Conservation (phyloP, 2,888 invertebrate genomes). For the Trachelus troglodyta region DNA sequence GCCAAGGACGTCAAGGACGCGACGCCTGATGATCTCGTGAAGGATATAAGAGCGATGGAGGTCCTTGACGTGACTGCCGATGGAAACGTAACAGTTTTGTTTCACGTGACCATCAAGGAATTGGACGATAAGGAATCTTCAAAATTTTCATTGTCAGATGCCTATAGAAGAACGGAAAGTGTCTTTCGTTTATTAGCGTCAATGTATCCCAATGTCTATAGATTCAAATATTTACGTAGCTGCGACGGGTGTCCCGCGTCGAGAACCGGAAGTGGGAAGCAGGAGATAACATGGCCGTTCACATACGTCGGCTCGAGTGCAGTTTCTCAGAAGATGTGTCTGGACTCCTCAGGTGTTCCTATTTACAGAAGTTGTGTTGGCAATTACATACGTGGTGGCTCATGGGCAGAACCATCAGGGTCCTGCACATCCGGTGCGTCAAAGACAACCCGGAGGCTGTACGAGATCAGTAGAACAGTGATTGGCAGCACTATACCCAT, state of each 20-base stretch:
- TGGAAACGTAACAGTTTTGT: constrained; percentile 57
- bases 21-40: constrained; percentile 58
- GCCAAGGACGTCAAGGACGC: constrained; percentile 41
- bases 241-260: constrained; percentile 9
- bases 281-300: not conserved
- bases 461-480: constrained; percentile 17
- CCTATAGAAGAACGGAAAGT: constrained; percentile 7
- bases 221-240: constrained; percentile 9
- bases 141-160: not conserved
- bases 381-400: constrained; percentile 33
- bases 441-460: constrained; percentile 8
- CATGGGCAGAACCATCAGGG: constrained; percentile 28
- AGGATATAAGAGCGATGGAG: constrained; percentile 70
- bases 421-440: constrained; percentile 20
- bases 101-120: constrained; percentile 64
- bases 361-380: constrained; percentile 34
- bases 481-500: constrained; percentile 10
- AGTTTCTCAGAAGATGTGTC: constrained; percentile 31
- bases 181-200: constrained; percentile 11
- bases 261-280: not conserved
- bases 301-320: constrained; percentile 10
- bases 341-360: constrained; percentile 27
- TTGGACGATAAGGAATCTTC: constrained; percentile 3
- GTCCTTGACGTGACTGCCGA: constrained; percentile 63
- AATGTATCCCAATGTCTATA: constrained; percentile 8